These are phyloP conservation scores for Conopomorpha cramerella DNA, from an alignment of 1,140 invertebrate species.

Conservation along the genomic window DNA sequence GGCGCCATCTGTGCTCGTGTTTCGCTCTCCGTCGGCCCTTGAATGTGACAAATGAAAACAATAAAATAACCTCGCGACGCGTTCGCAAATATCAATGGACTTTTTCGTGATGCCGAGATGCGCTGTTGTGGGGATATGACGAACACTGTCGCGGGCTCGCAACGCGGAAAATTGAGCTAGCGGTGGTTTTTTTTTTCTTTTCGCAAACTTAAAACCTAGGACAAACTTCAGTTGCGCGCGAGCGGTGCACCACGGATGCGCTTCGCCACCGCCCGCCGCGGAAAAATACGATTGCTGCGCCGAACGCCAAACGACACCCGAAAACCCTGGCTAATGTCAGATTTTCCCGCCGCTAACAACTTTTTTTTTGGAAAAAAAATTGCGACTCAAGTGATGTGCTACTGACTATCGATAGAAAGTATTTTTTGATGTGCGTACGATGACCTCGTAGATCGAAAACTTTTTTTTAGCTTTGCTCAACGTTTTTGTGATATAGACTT, in stretches of 20 bases:
- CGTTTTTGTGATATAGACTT: constrained; percentile 40
- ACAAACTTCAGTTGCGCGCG: constrained; percentile 52
- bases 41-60: too few relatives aligned
- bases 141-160: constrained; percentile 21
- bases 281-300: constrained; percentile 17
- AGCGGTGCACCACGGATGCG: constrained; percentile 36
- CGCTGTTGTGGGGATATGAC: constrained; percentile 1
- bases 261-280: constrained; percentile 17
- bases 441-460: constrained; percentile 26
- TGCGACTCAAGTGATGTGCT: too few relatives aligned
- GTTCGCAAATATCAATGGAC: too few relatives aligned
- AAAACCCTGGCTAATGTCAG: too few relatives aligned
- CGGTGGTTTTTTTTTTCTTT: constrained; percentile 44
- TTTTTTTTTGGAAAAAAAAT: too few relatives aligned
- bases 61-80: constrained; percentile 33
- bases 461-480: constrained; percentile 39
- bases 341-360: too few relatives aligned
- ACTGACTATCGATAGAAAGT: too few relatives aligned
- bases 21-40: too few relatives aligned
- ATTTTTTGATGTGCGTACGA: constrained; percentile 14
- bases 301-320: too few relatives aligned
- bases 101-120: background rate
- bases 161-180: constrained; percentile 42
- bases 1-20: constrained; percentile 26
- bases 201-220: too few relatives aligned